Conservation (phyloP, 2,113 vertebrate species). For the Thunnus maccoyii region DNA sequence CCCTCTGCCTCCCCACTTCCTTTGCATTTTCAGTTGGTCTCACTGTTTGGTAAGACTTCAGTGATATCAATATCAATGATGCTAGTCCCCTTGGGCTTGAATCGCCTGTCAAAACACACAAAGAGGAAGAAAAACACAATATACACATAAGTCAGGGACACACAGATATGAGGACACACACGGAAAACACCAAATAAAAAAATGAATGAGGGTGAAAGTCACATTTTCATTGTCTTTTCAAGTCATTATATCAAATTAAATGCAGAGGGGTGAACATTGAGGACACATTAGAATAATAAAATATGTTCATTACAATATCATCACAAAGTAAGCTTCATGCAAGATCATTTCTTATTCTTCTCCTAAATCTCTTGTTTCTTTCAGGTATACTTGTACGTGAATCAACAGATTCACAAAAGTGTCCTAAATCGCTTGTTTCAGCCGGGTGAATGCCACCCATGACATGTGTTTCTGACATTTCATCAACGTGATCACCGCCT, state of each 20-base stretch:
- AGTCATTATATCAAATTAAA: background rate
- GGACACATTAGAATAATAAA: background rate
- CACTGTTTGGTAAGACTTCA: constrained; percentile 42
- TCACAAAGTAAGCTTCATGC: no score
- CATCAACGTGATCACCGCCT: no score
- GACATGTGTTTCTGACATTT: no score
- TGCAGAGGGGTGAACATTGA: no score
- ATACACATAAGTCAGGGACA: background rate
- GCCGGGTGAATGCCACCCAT: no score
- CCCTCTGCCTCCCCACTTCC: constrained; percentile 10
- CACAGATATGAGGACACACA: background rate
- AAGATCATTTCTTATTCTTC: no score
- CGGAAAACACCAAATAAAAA: background rate
- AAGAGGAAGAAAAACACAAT: background rate
- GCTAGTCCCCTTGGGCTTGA: constrained; percentile 69
- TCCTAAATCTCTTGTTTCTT: no score
- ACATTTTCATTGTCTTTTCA: background rate
- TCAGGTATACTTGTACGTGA: no score
- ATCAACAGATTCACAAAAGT: no score
- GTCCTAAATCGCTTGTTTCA: no score
- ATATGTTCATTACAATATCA: no score
- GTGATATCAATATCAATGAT: constrained; percentile 80
- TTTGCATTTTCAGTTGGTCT: constrained; percentile 72
- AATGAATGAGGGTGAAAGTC: background rate
- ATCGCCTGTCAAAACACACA: constrained; percentile 65